Percentiles rank a stretch among this genome's conserved stretches.
Evolutionary conservation across 2,797 vertebrate species (phyloP).

Genomic region (Pangasius larnaudii): DNA sequence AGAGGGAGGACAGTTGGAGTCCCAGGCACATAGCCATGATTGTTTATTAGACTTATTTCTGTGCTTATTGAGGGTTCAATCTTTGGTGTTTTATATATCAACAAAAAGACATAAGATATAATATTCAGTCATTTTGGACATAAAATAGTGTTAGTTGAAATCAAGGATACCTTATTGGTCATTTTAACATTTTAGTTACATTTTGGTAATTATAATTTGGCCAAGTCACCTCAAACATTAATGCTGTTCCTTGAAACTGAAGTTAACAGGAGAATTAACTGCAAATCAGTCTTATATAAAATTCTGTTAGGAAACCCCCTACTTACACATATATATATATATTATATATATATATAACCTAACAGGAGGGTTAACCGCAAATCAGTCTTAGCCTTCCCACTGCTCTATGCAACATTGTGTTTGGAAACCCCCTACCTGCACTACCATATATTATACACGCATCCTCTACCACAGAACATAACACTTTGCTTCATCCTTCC

Average conservation of each 20-base stretch:
- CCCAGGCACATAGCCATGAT: neutral
- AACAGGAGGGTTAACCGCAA: too few species aligned
- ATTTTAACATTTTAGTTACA: neutral
- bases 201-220: too few species aligned
- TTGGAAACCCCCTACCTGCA: too few species aligned
- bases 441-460: too few species aligned
- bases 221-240: neutral
- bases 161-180: neutral
- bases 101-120: neutral
- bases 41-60: neutral
- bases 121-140: neutral
- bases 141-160: neutral
- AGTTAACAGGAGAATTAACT: neutral
- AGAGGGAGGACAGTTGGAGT: neutral
- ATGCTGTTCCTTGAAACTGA: neutral
- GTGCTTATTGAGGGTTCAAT: neutral
- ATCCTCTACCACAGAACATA: neutral
- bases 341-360: too few species aligned
- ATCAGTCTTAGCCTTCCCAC: too few species aligned
- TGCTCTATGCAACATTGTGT: neutral
- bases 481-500: neutral
- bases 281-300: neutral
- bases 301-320: too few species aligned
- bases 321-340: too few species aligned
- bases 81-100: neutral